Base-by-base conservation (phyloP, 2,113 vertebrate species). In the Notechis scutatus region DNA sequence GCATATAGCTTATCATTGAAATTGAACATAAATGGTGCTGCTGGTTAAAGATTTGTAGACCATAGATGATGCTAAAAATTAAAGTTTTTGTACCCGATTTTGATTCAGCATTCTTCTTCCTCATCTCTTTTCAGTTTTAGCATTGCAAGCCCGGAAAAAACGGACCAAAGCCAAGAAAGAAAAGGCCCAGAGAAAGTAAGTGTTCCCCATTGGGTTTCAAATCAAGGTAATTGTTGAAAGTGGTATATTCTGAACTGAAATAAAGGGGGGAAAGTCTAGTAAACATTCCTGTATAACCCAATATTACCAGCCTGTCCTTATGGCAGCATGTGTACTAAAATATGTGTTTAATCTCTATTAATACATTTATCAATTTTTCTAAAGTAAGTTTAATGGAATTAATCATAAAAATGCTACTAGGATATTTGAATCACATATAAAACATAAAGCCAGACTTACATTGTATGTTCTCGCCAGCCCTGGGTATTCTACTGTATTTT, bases 91-190 rank as follows among this genome's bases (percentile, higher is more conserved):
- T 18, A 2, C 6, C 24, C 15, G 39, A 4, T 6, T 26, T 45
- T 92, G 45, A 39, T 10, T 29, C 20, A 55, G 87, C 39, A 9
- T 9, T 89, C 61, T 59, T 55, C 3, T 57, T 29, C 29, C 29
- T 4, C 1, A 9, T 87, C 52, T 89, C 88, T 52, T 26, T 81
- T 92, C 97, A 99, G 99, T 99, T 94, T 98, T 99, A 94, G 99
- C 98, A 55, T 98, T 99, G 94, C 99, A 99, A 97, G 99, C 99
- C 94, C 98, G 99, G 89, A 99, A 99, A 98, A 99, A 99, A 96
- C 98, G 98, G 97, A 98, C 98, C 95, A 99, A 98, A 96, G 97
- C 98, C 88, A 99, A 98, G 96, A 99, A 99, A 97, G 97, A 98
- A 94, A 98, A 97, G 94, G 96, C 97, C 95, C 97, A 97, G 45